phyloP scores from a whole-genome alignment of 2,888 invertebrate species.

The Drosophila anomalipes region DNA sequence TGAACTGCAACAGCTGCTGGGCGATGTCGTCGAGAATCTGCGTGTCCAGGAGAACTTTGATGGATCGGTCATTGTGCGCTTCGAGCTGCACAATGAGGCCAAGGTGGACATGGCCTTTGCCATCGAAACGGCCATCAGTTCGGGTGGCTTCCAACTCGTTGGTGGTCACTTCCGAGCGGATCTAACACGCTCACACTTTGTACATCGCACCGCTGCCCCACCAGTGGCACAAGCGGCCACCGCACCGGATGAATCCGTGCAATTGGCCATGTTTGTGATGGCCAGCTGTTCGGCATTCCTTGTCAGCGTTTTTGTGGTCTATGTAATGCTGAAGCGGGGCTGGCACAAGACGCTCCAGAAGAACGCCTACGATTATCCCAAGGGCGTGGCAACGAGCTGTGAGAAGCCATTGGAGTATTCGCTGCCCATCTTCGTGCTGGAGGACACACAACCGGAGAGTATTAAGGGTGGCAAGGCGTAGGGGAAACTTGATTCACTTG shows the following conservation, averaged over 20 bases:
- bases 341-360: slow-evolving; percentile 81
- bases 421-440: slow-evolving; percentile 85
- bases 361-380: slow-evolving; percentile 60
- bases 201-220: slow-evolving; percentile 85
- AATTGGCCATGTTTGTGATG: slow-evolving; percentile 91
- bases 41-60: slow-evolving; percentile 86
- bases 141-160: slow-evolving; percentile 78
- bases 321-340: slow-evolving; percentile 91
- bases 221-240: slow-evolving; percentile 79
- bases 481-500: slow-evolving; percentile 12
- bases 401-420: slow-evolving; percentile 84
- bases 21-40: slow-evolving; percentile 86
- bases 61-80: slow-evolving; percentile 86
- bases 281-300: slow-evolving; percentile 92
- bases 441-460: slow-evolving; percentile 72
- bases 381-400: slow-evolving; percentile 28
- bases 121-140: slow-evolving; percentile 90
- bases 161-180: slow-evolving; percentile 86
- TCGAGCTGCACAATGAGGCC: slow-evolving; percentile 89
- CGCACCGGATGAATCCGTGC: slow-evolving; percentile 87
- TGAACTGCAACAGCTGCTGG: slow-evolving; percentile 84
- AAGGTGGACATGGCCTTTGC: slow-evolving; percentile 93
- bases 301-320: slow-evolving; percentile 91
- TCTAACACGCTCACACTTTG: slow-evolving; percentile 88
- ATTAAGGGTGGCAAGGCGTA: slow-evolving; percentile 69